phyloP scores from a whole-genome alignment of 2,113 vertebrate species.

The Porphyrio hochstetteri region DNA sequence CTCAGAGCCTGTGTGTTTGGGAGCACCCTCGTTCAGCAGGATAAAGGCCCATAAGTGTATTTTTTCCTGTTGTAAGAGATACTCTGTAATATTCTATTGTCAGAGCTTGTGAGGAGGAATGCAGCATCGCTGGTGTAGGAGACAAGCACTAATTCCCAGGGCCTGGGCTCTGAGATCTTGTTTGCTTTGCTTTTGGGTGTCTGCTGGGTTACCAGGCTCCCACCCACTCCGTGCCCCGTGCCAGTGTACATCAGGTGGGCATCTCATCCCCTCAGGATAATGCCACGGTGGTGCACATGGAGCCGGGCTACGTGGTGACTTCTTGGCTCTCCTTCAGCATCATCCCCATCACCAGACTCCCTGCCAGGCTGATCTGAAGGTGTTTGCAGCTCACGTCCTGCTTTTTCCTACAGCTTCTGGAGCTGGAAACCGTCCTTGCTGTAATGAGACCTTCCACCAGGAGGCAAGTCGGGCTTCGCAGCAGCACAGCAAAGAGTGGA shows the following conservation, averaged over 20 bases:
- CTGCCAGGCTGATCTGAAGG: neutral
- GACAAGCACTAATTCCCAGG: neutral
- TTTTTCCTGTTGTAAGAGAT: neutral
- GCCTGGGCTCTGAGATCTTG: neutral
- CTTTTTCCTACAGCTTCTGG: neutral
- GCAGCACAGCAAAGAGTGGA: neutral
- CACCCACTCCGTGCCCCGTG: rapidly evolving
- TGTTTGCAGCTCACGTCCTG: neutral
- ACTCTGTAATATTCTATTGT: neutral
- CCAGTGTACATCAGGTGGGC: rapidly evolving
- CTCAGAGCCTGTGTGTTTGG: neutral
- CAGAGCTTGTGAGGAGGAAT: neutral
- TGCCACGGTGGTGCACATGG: rapidly evolving
- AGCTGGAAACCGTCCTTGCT: neutral
- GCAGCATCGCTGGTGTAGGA: rapidly evolving
- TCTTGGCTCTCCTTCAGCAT: neutral
- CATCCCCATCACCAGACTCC: rapidly evolving
- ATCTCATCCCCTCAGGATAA: neutral
- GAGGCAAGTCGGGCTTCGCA: slow-evolving; percentile 31
- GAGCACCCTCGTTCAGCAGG: neutral
- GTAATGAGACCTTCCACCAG: slow-evolving; percentile 64
- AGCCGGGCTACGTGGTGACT: neutral
- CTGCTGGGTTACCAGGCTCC: neutral
- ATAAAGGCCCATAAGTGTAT: neutral
- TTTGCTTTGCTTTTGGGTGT: neutral